Conservation (phyloP, 2,113 vertebrate genomes). For the Amphiprion percula region DNA sequence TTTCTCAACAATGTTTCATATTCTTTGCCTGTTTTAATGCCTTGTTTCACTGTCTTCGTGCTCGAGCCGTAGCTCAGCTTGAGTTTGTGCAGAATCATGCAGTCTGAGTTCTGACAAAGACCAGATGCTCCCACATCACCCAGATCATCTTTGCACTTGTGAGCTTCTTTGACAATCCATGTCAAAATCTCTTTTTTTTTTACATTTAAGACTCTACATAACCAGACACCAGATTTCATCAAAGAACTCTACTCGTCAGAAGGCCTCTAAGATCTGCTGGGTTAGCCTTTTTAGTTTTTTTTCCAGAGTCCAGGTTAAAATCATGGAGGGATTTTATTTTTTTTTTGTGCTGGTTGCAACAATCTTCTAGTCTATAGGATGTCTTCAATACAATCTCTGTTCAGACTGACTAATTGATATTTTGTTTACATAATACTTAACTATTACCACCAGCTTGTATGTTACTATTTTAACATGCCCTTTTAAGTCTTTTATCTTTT, state of each 20-base stretch:
- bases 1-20: too few species aligned
- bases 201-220: constrained; percentile 3
- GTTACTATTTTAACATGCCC: constrained; percentile 4
- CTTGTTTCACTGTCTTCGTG: not conserved
- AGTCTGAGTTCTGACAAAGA: not conserved
- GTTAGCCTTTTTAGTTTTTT: not conserved
- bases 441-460: not conserved
- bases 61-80: not conserved
- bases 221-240: constrained; percentile 5
- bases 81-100: not conserved
- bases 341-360: not conserved
- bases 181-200: constrained; percentile 1
- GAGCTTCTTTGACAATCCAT: constrained; percentile 3
- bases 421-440: not conserved
- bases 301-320: not conserved
- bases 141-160: not conserved
- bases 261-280: not conserved
- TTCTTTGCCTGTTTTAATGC: not conserved
- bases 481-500: not conserved
- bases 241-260: not conserved
- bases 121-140: constrained; percentile 25
- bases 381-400: not conserved
- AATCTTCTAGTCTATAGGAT: not conserved
- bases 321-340: not conserved
- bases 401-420: not conserved